Conservation (phyloP, 1,140 invertebrate genomes). For the Pseudachorutes palmiensis region DNA sequence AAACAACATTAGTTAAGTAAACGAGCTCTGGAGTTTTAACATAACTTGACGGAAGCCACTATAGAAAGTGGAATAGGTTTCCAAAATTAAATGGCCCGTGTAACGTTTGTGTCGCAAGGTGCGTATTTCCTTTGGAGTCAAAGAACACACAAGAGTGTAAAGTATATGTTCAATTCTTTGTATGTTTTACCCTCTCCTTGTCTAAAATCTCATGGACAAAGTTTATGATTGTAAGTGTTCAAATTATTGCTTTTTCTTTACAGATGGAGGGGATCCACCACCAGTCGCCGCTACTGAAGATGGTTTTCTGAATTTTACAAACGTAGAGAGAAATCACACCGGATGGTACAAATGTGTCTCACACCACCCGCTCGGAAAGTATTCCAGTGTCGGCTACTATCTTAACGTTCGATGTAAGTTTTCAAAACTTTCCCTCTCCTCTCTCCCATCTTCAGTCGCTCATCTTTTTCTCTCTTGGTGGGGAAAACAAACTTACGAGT, state of each 20-base stretch:
- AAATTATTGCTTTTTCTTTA: slow-evolving; percentile 38
- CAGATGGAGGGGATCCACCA: slow-evolving; percentile 53
- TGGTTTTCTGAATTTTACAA: slow-evolving; percentile 76
- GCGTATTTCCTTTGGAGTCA: too few relatives aligned
- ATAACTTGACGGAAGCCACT: too few relatives aligned
- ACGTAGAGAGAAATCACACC: slow-evolving; percentile 60
- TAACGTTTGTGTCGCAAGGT: too few relatives aligned
- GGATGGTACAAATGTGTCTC: slow-evolving; percentile 85
- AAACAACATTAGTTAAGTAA: too few relatives aligned
- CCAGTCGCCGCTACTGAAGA: neutral
- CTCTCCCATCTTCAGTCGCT: neutral
- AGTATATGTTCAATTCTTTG: too few relatives aligned
- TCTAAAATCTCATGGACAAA: neutral
- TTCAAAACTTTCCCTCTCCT: neutral
- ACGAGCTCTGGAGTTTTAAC: too few relatives aligned
- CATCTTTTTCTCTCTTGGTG: neutral
- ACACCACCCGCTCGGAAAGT: slow-evolving; percentile 67
- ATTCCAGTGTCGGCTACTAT: slow-evolving; percentile 80
- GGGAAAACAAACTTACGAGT: neutral
- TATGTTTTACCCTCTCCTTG: too few relatives aligned
- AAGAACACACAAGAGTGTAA: too few relatives aligned
- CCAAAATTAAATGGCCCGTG: too few relatives aligned
- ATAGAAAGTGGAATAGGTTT: too few relatives aligned
- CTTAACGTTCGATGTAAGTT: slow-evolving; percentile 76
- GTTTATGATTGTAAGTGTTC: neutral